Evolutionary conservation across 2,888 invertebrate species (phyloP), one percentile per base, ranked within the genome.

Genomic region (Perizoma affinitatum): DNA sequence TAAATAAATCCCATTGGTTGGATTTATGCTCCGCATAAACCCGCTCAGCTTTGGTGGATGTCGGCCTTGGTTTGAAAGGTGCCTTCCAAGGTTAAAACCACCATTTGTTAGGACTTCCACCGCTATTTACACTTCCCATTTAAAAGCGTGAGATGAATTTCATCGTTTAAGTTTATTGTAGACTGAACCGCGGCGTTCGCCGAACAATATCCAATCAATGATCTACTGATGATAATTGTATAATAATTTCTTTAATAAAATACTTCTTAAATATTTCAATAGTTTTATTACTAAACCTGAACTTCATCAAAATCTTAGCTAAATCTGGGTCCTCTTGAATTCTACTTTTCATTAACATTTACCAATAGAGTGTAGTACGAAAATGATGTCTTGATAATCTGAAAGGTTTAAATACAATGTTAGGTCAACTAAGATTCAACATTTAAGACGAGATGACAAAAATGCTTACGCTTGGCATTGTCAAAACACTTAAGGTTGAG

Each of bases 191-290:
- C 74, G 79, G 79, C 79, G 70, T 74, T 59, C 74, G 84, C 84
- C 80, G 79, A 79, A 78, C 82, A 77, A 76, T 70, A 74, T 75
- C 77, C 80, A 84, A 84, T 80, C 80, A 82, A 82, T 86, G 78
- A 80, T 83, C 80, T 80, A 82, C 79, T 78, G 74, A 80, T 86
- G 80, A 84, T 72, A 84, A 89, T 89, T 91, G 90, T 91, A 90
- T 91, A 90, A 86, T 90, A 85, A 90, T 90, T 90, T 91, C 89
- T 83, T 90, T 86, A 92, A 91, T 92, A 91, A 91, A 91, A 88
- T 84, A 85, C 84, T 88, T 88, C 84, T 80, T 69, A 83, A 83
- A 80, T 79, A 73, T 68, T 43, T 63, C 62, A 38, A 48, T 58
- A 49, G 1, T 63, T 64, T 66, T 66, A 63, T 66, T 70, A 63